Evolutionary conservation across 2,888 invertebrate species (phyloP).

Genomic region (Drosophila fungiperda): DNA sequence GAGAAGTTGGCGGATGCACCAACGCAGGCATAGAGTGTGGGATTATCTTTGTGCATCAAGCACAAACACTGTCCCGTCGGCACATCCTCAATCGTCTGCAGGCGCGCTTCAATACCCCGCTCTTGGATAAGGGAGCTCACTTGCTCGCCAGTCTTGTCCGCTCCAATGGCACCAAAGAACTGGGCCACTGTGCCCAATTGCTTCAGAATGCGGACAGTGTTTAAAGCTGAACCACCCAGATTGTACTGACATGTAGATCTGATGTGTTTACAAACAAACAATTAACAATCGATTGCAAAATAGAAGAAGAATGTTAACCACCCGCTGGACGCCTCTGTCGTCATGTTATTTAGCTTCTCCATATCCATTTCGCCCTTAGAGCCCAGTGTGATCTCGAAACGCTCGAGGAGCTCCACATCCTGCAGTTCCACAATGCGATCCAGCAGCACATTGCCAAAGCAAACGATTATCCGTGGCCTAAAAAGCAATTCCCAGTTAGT

Average conservation of each 20-base stretch:
- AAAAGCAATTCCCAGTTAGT: not conserved
- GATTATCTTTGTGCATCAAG: constrained; percentile 85
- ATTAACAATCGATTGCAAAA: constrained; percentile 29
- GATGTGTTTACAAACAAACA: not conserved
- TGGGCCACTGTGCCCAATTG: constrained; percentile 84
- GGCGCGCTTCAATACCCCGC: constrained; percentile 84
- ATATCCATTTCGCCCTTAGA: constrained; percentile 82
- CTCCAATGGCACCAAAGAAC: constrained; percentile 86
- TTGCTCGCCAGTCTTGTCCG: constrained; percentile 85
- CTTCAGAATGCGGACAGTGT: constrained; percentile 85
- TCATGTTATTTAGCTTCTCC: constrained; percentile 71
- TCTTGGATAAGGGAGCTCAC: constrained; percentile 84
- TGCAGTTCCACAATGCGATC: constrained; percentile 78
- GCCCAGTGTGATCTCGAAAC: constrained; percentile 73
- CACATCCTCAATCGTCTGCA: constrained; percentile 79
- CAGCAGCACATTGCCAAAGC: constrained; percentile 83
- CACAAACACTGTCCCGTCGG: constrained; percentile 86
- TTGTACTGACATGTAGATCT: constrained; percentile 56
- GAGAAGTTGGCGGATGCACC: constrained; percentile 86
- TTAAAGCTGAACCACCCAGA: constrained; percentile 86
- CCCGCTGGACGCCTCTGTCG: constrained; percentile 67
- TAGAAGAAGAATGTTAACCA: constrained; percentile 29
- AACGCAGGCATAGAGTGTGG: constrained; percentile 86
- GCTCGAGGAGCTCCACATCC: constrained; percentile 77
- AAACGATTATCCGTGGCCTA: constrained; percentile 82